Base-by-base conservation (phyloP, 2,888 invertebrate species). In the Xanthia icteritia region DNA sequence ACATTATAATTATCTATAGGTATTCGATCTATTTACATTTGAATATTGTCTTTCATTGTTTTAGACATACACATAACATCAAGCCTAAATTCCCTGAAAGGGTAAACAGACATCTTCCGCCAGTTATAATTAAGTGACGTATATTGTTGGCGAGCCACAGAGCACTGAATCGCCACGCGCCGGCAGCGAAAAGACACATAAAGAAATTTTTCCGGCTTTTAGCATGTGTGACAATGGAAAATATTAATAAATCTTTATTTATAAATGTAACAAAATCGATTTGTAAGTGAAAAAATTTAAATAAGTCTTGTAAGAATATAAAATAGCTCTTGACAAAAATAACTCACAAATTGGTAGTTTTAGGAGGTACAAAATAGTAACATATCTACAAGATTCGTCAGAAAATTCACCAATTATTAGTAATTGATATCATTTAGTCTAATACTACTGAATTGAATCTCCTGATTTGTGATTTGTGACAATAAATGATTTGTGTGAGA, bases 1-100 rank as follows among this genome's bases (percentile, higher is more conserved):
- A 27, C 15, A 27, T 23, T 56, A 56, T 54, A 8, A 36, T 23
- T 27, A 9, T 4, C 11, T 23, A 63, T 27, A 45, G 15, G 5
- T 45, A 70, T 31, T 42, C 31, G 17, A 65, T 20, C 9, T 64
- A 72, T 72, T 51, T 39, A 66, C 67, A 72, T 36, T 27, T 42
- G 0, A 69, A 27, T 71, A 65, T 63, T 71, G 71, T 65, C 65
- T 71, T 71, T 36, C 48, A 48, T 48, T 63, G 36, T 63, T 36
- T 63, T 36, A 20, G 20, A 31, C 13, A 27, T 27, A 61, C 5
- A 61, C 20, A 9, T 61, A 36, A 11, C 13, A 61, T 31, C 2
- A 11, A 20, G 31, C 20, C 0, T 11, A 20, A 11, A 36, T 5
- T 61, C 5, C 2, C 61, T 20, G 11, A 2, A 36, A 17, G 17